Percentiles rank a stretch among this genome's conserved stretches.
Evolutionary conservation across 2,113 vertebrate genomes (phyloP).

Genomic region (Pterophyllum scalare): DNA sequence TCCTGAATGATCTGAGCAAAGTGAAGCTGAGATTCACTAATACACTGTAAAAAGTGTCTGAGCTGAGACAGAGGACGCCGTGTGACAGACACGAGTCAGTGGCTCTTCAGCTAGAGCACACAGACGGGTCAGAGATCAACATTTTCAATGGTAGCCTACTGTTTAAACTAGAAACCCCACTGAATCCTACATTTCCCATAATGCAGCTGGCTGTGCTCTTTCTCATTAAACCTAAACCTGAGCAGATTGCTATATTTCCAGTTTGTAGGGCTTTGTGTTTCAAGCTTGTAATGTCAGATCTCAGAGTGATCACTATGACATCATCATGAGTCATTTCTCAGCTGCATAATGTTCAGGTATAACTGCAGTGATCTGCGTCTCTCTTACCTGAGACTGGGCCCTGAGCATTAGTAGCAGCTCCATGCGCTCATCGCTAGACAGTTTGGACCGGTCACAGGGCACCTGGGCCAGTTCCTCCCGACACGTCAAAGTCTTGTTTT

Average conservation of each 20-base stretch:
- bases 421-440: slow-evolving; percentile 76
- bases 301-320: background rate
- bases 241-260: background rate
- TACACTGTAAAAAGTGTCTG: background rate
- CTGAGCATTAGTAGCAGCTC: slow-evolving; percentile 88
- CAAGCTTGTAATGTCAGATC: too few relatives aligned
- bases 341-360: background rate
- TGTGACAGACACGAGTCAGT: background rate
- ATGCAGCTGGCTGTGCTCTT: too few relatives aligned
- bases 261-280: background rate
- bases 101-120: background rate
- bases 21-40: too few relatives aligned
- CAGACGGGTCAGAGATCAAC: background rate
- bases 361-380: background rate
- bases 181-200: background rate
- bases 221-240: background rate
- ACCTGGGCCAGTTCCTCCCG: slow-evolving; percentile 83
- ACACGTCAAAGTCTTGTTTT: slow-evolving; percentile 83
- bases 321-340: background rate
- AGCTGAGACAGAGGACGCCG: background rate
- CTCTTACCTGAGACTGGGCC: slow-evolving; percentile 92
- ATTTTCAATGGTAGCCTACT: background rate
- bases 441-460: slow-evolving; percentile 83
- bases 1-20: too few relatives aligned
- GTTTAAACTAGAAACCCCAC: background rate